Percentiles rank a stretch among this genome's conserved stretches.
These are phyloP conservation scores for Pachyrhynchus sulphureomaculatus DNA, from an alignment of 1,140 invertebrate genomes.

Conservation along the genomic window DNA sequence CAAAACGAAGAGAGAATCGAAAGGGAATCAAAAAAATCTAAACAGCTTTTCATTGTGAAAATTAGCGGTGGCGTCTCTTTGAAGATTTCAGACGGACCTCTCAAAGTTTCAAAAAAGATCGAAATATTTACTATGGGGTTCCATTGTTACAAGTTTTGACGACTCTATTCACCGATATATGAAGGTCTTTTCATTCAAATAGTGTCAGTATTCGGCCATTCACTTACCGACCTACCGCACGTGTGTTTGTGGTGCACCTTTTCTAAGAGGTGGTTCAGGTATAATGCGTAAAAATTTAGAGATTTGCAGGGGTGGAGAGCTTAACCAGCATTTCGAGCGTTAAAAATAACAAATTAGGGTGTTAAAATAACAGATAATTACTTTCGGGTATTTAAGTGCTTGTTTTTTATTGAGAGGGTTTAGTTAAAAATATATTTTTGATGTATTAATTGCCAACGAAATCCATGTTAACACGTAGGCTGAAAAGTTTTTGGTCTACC, in stretches of 20 bases:
- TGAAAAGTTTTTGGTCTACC: too few species aligned
- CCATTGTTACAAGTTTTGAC: slow-evolving; percentile 20
- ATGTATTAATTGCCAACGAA: too few species aligned
- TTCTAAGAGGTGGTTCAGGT: neutral
- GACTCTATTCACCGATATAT: slow-evolving; percentile 17
- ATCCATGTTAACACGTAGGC: too few species aligned
- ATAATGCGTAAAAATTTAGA: neutral
- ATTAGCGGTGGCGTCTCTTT: slow-evolving; percentile 23
- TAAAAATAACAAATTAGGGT: slow-evolving; percentile 10
- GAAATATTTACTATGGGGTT: slow-evolving; percentile 23
- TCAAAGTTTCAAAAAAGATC: slow-evolving; percentile 14
- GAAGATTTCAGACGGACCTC: slow-evolving; percentile 12
- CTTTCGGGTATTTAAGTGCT: too few species aligned
- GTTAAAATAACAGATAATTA: slow-evolving; percentile 6
- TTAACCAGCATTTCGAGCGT: slow-evolving; percentile 2
- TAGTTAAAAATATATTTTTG: neutral
- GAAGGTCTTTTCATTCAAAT: slow-evolving; percentile 18
- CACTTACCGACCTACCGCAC: slow-evolving; percentile 23
- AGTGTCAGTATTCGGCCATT: slow-evolving; percentile 16
- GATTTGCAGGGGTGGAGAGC: slow-evolving; percentile 3
- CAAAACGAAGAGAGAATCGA: neutral
- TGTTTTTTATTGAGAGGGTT: too few species aligned
- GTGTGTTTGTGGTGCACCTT: slow-evolving; percentile 5
- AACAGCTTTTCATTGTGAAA: slow-evolving; percentile 12
- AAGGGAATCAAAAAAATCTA: too few species aligned